Evolutionary conservation across 2,888 invertebrate genomes (phyloP), one percentile per base, ranked within the genome.

Genomic region (Spicauda simplicius): DNA sequence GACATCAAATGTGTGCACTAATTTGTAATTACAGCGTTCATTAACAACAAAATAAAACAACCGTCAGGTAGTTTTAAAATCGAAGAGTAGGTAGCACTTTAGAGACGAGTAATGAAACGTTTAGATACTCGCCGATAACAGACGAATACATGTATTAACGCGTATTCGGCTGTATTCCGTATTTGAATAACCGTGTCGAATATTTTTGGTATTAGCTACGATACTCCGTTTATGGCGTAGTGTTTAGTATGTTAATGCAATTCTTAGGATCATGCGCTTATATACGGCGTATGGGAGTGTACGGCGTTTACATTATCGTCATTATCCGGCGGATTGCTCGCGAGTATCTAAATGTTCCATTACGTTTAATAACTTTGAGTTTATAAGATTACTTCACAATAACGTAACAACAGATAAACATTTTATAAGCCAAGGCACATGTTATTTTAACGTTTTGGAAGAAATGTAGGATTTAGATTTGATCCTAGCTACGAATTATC

Each of bases 401-500:
- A 88, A 90, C 84, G 80, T 83, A 90, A 89, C 85, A 73, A 86
- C 81, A 85, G 85, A 83, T 85, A 87, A 83, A 90, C 78, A 81
- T 85, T 85, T 84, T 84, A 84, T 84, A 88, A 91, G 91, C 91
- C 91, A 93, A 93, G 92, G 92, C 92, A 93, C 92, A 90, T 91
- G 86, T 90, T 79, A 84, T 83, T 86, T 85, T 82, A 87, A 81
- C 81, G 81, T 82, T 85, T 88, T 89, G 83, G 90, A 91, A 93
- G 91, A 89, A 86, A 86, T 87, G 83, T 83, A 87, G 87, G 87
- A 86, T 86, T 87, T 90, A 92, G 92, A 93, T 93, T 93, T 88
- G 86, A 93, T 91, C 91, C 92, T 93, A 93, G 84, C 92, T 93
- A 93, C 86, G 88, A 89, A 90, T 91, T 90, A 91, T 90, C 84